These are phyloP conservation scores for Pomacea canaliculata DNA, from an alignment of 2,888 invertebrate genomes.

Conservation along the genomic window DNA sequence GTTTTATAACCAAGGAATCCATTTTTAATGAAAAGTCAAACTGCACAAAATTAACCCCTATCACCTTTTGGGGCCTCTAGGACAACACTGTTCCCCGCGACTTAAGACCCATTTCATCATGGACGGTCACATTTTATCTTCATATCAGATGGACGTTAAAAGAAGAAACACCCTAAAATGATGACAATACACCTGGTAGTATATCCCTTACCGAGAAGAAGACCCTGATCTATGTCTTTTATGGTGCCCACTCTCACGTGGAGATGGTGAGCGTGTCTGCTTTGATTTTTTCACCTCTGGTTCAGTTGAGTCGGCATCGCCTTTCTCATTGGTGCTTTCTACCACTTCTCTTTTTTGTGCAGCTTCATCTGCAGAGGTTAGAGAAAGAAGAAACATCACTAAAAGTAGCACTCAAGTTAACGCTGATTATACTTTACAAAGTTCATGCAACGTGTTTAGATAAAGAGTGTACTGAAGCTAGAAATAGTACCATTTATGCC, in stretches of 20 bases:
- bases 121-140: not conserved
- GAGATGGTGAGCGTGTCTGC: conserved; percentile 25
- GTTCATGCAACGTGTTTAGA: too few relatives aligned
- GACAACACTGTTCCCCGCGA: too few relatives aligned
- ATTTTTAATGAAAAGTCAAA: too few relatives aligned
- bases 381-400: conserved; percentile 1
- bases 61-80: too few relatives aligned
- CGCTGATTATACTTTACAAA: too few relatives aligned
- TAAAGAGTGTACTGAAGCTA: too few relatives aligned
- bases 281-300: conserved; percentile 19
- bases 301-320: conserved; percentile 20
- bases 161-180: not conserved
- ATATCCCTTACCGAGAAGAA: conserved; percentile 31
- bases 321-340: conserved; percentile 8
- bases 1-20: too few relatives aligned
- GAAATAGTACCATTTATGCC: too few relatives aligned
- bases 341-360: conserved; percentile 3
- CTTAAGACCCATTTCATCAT: too few relatives aligned
- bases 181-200: not conserved
- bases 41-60: too few relatives aligned
- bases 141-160: not conserved
- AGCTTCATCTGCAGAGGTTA: conserved; percentile 1
- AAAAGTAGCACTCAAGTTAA: not conserved
- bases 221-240: conserved; percentile 41
- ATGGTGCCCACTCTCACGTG: conserved; percentile 19